Conservation (phyloP, 2,888 invertebrate genomes). For the Luperina nickerlii region DNA sequence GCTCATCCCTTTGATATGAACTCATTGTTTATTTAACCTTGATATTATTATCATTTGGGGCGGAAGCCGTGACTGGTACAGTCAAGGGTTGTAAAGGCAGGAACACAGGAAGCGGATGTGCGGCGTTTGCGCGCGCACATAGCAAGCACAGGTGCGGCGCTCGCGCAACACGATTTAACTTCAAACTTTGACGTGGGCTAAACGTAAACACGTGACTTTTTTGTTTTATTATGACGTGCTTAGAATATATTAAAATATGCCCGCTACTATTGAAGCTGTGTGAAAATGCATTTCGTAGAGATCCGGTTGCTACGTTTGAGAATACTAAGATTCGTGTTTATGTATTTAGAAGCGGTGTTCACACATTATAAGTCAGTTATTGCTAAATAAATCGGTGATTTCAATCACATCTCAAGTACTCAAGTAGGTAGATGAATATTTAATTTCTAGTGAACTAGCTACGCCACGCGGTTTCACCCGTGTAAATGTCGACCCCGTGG, state of each 20-base stretch:
- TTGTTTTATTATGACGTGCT: constrained; percentile 34
- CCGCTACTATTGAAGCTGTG: constrained; percentile 2
- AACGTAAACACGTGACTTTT: constrained; percentile 71
- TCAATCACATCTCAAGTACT: background rate
- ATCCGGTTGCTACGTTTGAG: constrained; percentile 43
- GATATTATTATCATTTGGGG: constrained; percentile 63
- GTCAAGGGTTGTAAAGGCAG: constrained; percentile 76
- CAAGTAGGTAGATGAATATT: constrained; percentile 1
- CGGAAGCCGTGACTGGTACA: constrained; percentile 74
- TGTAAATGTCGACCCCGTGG: no score
- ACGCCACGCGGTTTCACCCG: no score
- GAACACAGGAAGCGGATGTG: constrained; percentile 87
- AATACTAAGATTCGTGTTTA: background rate
- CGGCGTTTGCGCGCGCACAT: constrained; percentile 70
- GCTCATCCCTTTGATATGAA: constrained; percentile 28
- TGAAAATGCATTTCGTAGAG: constrained; percentile 30
- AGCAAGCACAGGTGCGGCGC: constrained; percentile 68
- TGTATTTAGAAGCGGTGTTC: constrained; percentile 11
- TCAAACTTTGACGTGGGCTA: constrained; percentile 71
- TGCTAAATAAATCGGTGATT: constrained; percentile 24
- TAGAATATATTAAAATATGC: constrained; percentile 43
- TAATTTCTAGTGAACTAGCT: background rate
- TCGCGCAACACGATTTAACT: constrained; percentile 69
- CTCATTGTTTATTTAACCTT: constrained; percentile 63
- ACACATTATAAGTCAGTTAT: constrained; percentile 31